Conservation (phyloP, 1,140 invertebrate genomes). For the Anagrus nilaparvatae region DNA sequence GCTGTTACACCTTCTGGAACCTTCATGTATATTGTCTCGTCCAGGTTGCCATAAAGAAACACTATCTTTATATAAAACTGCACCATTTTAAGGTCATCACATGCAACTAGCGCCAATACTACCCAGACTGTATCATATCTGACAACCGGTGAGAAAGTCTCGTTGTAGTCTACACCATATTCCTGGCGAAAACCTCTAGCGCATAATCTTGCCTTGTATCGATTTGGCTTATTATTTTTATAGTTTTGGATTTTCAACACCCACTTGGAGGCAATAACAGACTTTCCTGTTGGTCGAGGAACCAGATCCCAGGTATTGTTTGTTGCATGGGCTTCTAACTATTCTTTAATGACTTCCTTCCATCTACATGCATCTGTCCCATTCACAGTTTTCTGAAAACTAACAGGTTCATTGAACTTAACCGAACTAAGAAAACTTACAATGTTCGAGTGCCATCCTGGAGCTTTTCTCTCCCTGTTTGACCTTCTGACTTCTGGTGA, state of each 20-base stretch:
- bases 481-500: no score
- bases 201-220: slow-evolving; percentile 17
- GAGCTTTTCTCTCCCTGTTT: no score
- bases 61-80: slow-evolving; percentile 19
- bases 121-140: slow-evolving; percentile 14
- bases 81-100: slow-evolving; percentile 12
- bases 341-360: background rate
- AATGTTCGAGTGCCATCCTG: no score
- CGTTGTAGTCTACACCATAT: slow-evolving; percentile 21
- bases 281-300: background rate
- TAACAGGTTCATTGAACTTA: no score
- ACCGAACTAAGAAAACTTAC: no score
- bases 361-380: no score
- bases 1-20: slow-evolving; percentile 24
- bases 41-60: slow-evolving; percentile 23
- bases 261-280: slow-evolving; percentile 1
- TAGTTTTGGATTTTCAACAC: background rate
- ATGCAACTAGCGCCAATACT: slow-evolving; percentile 21
- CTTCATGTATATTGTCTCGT: slow-evolving; percentile 33
- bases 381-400: no score
- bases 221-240: background rate
- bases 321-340: background rate
- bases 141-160: slow-evolving; percentile 22
- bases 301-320: slow-evolving; percentile 3
- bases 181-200: slow-evolving; percentile 21